Conservation (phyloP, 2,888 invertebrate genomes). For the Phyllotreta striolata region DNA sequence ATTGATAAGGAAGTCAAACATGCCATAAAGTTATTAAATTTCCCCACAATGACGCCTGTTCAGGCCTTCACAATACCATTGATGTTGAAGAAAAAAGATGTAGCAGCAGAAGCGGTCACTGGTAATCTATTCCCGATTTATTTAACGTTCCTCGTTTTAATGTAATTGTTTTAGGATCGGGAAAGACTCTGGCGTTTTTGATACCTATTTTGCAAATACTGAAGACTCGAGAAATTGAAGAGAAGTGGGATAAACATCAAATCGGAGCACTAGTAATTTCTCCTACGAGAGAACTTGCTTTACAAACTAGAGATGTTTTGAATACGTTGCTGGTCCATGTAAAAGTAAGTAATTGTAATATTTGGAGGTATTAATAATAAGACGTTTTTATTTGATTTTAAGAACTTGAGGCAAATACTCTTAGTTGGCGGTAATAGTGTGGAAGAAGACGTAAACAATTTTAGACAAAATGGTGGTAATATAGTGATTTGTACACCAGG, state of each 20-base stretch:
- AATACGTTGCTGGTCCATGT: constrained; percentile 62
- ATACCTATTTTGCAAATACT: constrained; percentile 91
- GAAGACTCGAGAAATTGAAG: constrained; percentile 67
- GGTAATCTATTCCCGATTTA: constrained; percentile 44
- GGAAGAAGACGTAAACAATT: constrained; percentile 74
- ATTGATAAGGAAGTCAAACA: constrained; percentile 61
- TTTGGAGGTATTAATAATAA: constrained; percentile 11
- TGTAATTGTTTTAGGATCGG: constrained; percentile 74
- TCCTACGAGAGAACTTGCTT: constrained; percentile 94
- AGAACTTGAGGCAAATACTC: constrained; percentile 66
- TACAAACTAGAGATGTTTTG: constrained; percentile 81
- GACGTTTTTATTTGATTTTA: constrained; percentile 32
- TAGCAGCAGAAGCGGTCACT: constrained; percentile 97
- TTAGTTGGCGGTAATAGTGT: constrained; percentile 86
- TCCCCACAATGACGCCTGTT: constrained; percentile 68
- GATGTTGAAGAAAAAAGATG: constrained; percentile 90
- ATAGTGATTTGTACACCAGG: constrained; percentile 96
- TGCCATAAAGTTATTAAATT: constrained; percentile 64
- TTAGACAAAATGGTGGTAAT: constrained; percentile 77
- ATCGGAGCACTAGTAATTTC: constrained; percentile 91
- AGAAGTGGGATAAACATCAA: constrained; percentile 74
- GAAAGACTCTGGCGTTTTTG: constrained; percentile 96
- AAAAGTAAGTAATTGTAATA: constrained; percentile 54
- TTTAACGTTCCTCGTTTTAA: constrained; percentile 10
- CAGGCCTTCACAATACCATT: constrained; percentile 90